Evolutionary conservation across 2,888 invertebrate species (phyloP), one percentile per base, ranked within the genome.

Genomic region (Carcina quercana): DNA sequence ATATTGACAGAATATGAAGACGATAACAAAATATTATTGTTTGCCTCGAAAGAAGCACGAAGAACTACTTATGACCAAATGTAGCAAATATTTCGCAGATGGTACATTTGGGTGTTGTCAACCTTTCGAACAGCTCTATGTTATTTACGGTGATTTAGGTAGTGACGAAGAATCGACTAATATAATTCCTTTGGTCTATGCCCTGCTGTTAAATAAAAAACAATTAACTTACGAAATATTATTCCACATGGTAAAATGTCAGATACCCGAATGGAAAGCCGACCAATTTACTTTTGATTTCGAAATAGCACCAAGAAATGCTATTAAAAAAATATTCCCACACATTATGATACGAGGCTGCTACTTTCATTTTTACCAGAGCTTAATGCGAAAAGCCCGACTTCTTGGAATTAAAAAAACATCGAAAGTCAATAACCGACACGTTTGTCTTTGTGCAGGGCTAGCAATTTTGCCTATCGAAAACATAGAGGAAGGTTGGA

Each of bases 71-170:
- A 17, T 17, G 17, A 17, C 17, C 17, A 17, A 17, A 17, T 17
- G 17, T 7, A 17, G 7, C 5, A 17, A 17, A 17, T 27, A 15
- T 15, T 27, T 27, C 15, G 15, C n/a, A 4, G 27, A 27, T 15
- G 27, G 27, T 11, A 19, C 32, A 14, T 32, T 32, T 27, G 21
- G 27, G 22, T 27, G 27, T 17, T 17, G 17, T 17, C 13, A 28
- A 25, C 33, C 33, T 21, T 33, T 33, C 25, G 8, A 28, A 14
- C 33, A 34, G 20, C 28, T 28, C 2, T 33, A 34, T 29, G 29
- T 28, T 10, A 24, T 33, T 15, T 28, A 24, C 28, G 33, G 33
- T 14, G 28, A 33, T 28, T 29, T 28, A 11, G 33, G 33, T 11
- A 33, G 33, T 28, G 28, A 15, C 13, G 25, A 33, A 11, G 24